These are phyloP conservation scores for Cotesia typhae DNA, from an alignment of 1,140 invertebrate species.

Conservation along the genomic window DNA sequence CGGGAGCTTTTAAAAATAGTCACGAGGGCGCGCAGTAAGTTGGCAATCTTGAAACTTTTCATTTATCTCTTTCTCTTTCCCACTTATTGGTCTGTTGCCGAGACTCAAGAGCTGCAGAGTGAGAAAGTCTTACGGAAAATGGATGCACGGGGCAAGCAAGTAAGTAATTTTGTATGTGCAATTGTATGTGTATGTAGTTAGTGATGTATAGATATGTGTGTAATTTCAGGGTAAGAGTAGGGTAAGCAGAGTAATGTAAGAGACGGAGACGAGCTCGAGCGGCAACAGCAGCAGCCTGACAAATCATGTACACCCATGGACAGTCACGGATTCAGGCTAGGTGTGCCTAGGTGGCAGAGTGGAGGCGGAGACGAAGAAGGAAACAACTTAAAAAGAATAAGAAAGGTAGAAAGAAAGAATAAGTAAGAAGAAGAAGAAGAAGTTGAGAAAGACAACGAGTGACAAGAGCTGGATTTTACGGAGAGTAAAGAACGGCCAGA, in stretches of 20 bases:
- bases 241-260: neutral
- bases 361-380: conserved; percentile 16
- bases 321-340: conserved; percentile 23
- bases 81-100: neutral
- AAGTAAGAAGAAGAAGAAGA: no score
- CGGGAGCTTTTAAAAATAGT: conserved; percentile 2
- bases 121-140: no score
- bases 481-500: neutral
- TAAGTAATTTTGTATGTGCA: no score
- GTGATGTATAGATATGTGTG: no score
- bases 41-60: no score
- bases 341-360: conserved; percentile 33
- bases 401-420: neutral
- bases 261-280: neutral
- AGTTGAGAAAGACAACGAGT: no score
- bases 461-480: neutral
- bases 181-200: no score
- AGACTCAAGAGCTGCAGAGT: neutral
- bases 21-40: conserved; percentile 17
- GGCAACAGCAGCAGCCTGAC: neutral
- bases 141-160: no score
- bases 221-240: neutral
- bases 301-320: conserved; percentile 18
- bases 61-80: neutral
- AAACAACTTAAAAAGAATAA: conserved; percentile 22